Conservation (phyloP, 1,140 invertebrate species). For the Microplitis demolitor region DNA sequence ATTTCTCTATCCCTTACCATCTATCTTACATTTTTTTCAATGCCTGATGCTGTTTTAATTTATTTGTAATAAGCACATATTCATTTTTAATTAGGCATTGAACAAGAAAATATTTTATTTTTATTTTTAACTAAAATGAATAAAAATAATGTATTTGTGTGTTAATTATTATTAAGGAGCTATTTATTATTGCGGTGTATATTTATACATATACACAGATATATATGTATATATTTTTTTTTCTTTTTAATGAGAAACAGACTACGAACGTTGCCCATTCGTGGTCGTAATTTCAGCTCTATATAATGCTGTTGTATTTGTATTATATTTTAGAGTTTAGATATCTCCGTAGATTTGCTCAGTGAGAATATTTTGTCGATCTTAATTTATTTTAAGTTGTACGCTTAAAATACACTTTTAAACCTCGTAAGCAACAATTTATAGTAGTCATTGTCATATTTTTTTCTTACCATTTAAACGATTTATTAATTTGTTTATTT, state of each 20-base stretch:
- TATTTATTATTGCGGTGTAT: background rate
- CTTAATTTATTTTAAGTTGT: background rate
- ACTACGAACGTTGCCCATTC: background rate
- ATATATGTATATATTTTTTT: too few relatives aligned
- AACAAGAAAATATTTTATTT: background rate
- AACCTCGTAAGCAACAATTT: background rate
- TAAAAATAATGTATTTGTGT: background rate
- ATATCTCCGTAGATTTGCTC: background rate
- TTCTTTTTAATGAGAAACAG: too few relatives aligned
- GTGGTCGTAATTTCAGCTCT: background rate
- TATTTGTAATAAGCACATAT: background rate
- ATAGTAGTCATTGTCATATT: background rate
- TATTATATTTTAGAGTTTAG: background rate
- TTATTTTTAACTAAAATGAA: background rate
- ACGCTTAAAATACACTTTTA: background rate
- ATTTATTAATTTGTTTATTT: background rate
- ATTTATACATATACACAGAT: background rate
- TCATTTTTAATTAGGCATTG: background rate
- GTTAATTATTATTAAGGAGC: too few relatives aligned
- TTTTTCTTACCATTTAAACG: background rate
- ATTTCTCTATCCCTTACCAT: conserved; percentile 6
- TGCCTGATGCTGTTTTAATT: background rate
- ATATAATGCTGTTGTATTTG: background rate
- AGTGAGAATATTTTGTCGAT: conserved; percentile 1
- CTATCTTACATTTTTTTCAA: background rate